Base-by-base conservation (phyloP, 2,888 invertebrate genomes). In the Uloborus plumipes region DNA sequence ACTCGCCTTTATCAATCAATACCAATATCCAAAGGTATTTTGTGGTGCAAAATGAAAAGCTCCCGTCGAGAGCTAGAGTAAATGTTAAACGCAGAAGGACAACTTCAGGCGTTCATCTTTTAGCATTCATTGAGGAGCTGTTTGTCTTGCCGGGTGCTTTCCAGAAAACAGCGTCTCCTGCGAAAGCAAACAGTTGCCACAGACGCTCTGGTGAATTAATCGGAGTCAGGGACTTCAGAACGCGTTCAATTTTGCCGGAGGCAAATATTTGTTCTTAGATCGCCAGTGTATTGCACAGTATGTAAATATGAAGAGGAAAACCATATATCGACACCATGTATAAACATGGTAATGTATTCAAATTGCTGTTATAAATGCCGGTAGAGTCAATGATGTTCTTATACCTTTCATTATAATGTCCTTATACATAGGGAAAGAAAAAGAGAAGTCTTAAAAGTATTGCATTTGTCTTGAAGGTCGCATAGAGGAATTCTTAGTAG, bases 261-360 rank as follows among this genome's bases (percentile, higher is more conserved):
- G 71, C 65, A 78, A 78, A 78, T 78, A 78, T 78, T 78, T 78
- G 77, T 70, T 18, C 71, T 71, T 47, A 55, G 70, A 71, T 78
- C 77, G 55, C 55, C 64, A 49, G 22, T 22, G 31, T 64, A 65
- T 55, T 71, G 64, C 65, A 65, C 53, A 71, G 62, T 71, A 50
- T 49, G 77, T 71, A 78, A 77, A 77, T 65, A 77, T 18, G 31
- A 13, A 16, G 67, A 18, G 22, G 70, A 69, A 20, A 55, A 61
- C 61, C 62, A 64, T 67, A 75, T 18, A 47, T 55, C 64, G 59
- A 26, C 61, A 62, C 67, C 70, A 51, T 26, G 69, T 53, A 69
- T 76, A 78, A 78, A 64, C 77, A 78, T 78, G 77, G 64, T 71
- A 78, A 78, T 65, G 77, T 78, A 78, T 78, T 78, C 77, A 78